Base-by-base conservation (phyloP, 1,140 invertebrate genomes). In the Homarus americanus region DNA sequence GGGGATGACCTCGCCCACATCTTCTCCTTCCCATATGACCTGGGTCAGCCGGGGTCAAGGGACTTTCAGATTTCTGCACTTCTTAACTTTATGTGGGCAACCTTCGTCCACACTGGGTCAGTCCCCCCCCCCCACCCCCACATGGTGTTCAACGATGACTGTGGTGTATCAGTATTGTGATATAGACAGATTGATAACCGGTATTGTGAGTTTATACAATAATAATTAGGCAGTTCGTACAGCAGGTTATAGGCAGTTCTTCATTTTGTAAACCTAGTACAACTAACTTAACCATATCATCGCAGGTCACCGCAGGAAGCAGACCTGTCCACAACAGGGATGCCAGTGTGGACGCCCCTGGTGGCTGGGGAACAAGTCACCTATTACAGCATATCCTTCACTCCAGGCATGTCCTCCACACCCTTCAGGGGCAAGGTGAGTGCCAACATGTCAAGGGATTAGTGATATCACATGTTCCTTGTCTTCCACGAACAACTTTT, bases 1-100 rank as follows among this genome's bases (percentile, higher is more conserved):
- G 96, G 96, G 0, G 96, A 97, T 91, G 96, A 97, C 84, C 93
- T 97, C 36, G 96, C 96, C 93, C 96, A 97, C 93, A 93, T 97
- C 0, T 97, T 97, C 92, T 96, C 96, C 0, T 95, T 97, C 41
- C 85, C 88, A 2, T 75, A 73, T 32, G n/a, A 82, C 24, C 20
- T 87, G 10, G 84, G 75, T 12, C 40, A 87, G 41, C 63, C 80
- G 9, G 79, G 79, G 41, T 72, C 84, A 1, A 34, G 79, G 24
- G 91, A 92, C 66, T 40, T 82, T 9, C 78, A 76, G 38, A 87
- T 92, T 20, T 92, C 91, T 9, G n/a, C 44, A 24, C 36, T 92
- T 17, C 75, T 92, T 20, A 87, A 85, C 34, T 44, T 49, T 41
- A 80, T 84, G 41, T 92, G 91, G 91, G 91, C 91, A 2, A 82